phyloP scores from a whole-genome alignment of 2,113 vertebrate species.

The Lethenteron reissneri region DNA sequence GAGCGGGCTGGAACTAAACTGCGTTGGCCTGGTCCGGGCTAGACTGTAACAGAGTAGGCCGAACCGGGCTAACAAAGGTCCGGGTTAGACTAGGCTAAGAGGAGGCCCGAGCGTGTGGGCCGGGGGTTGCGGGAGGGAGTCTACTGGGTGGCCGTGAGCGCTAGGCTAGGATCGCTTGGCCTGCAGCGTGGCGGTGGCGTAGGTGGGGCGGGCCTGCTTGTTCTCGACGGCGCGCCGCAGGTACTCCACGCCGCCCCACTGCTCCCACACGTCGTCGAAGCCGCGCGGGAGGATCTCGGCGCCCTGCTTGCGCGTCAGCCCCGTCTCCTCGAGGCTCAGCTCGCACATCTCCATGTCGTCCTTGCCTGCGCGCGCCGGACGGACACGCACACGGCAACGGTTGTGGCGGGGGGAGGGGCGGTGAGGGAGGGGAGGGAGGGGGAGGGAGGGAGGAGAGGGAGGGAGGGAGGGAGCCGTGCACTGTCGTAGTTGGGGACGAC shows the following conservation, averaged over 20 bases:
- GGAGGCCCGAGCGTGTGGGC: no score
- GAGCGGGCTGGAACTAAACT: no score
- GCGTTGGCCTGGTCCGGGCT: no score
- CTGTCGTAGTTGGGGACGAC: no score
- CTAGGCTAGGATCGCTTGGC: conserved; percentile 36
- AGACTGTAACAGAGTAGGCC: no score
- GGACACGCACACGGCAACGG: not conserved
- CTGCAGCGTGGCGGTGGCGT: conserved; percentile 88
- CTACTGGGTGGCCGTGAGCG: no score
- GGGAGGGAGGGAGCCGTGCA: not conserved
- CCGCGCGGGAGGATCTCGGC: conserved; percentile 81
- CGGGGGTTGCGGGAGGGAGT: no score
- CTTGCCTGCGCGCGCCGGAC: conserved; percentile 36
- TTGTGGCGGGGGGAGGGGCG: not conserved
- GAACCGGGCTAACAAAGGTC: no score
- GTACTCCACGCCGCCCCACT: conserved; percentile 73
- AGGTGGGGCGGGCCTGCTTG: conserved; percentile 67
- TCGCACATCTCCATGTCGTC: conserved; percentile 99
- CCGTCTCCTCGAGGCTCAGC: conserved; percentile 86
- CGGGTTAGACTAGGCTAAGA: no score
- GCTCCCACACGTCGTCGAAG: conserved; percentile 95
- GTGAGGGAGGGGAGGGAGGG: not conserved
- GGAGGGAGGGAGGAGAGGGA: not conserved
- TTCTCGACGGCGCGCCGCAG: conserved; percentile 66
- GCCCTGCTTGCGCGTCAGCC: conserved; percentile 65